Evolutionary conservation across 2,113 vertebrate genomes (phyloP).

Genomic region (Catagonus wagneri): DNA sequence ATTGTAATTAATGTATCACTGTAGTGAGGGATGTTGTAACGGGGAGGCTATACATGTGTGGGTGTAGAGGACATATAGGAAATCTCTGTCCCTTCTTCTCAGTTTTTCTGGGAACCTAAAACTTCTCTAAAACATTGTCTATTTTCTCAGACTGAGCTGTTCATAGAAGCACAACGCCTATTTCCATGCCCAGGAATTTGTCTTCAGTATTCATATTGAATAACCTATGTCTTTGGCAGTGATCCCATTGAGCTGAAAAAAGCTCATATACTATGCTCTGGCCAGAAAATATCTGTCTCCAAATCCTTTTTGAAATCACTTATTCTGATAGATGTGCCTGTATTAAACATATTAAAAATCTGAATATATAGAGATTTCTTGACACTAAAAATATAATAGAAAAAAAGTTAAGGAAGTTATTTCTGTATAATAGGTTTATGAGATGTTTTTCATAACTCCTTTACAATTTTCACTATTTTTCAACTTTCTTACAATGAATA

Average conservation of each 20-base stretch:
- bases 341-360: neutral
- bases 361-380: neutral
- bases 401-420: neutral
- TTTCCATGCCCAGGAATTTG: neutral
- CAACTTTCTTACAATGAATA: neutral
- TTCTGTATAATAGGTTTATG: neutral
- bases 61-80: neutral
- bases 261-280: neutral
- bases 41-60: neutral
- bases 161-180: neutral
- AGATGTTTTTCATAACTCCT: neutral
- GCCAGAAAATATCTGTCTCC: neutral
- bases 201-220: neutral
- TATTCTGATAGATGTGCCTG: neutral
- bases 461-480: neutral
- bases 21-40: neutral
- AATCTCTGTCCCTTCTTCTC: neutral
- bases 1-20: neutral
- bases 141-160: neutral
- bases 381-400: neutral
- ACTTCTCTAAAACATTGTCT: neutral
- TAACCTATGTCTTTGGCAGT: neutral
- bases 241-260: neutral
- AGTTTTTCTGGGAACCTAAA: neutral
- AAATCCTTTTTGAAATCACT: constrained; percentile 12